These are phyloP conservation scores for Podarcis siculus DNA, from an alignment of 2,797 vertebrate genomes.

Conservation along the genomic window DNA sequence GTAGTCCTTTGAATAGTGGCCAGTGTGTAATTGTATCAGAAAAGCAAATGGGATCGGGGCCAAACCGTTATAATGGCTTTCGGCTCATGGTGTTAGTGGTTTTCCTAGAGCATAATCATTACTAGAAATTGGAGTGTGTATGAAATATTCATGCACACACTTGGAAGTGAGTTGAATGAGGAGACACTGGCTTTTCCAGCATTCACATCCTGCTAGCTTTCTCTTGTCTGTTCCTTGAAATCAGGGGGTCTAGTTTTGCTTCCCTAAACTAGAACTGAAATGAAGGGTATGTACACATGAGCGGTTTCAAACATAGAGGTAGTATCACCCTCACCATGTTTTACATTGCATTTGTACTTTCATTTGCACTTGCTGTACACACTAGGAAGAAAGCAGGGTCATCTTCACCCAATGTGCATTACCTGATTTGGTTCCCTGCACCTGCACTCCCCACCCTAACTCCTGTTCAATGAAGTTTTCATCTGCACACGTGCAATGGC, in stretches of 20 bases:
- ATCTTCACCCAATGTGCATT: no score
- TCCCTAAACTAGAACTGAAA: neutral
- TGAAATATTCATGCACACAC: neutral
- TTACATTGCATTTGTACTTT: no score
- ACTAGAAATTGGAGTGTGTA: slow-evolving; percentile 14
- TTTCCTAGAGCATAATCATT: neutral
- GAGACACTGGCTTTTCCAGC: neutral
- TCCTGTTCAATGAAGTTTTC: no score
- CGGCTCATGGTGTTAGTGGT: neutral
- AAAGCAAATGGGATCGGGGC: neutral
- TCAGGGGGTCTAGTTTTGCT: neutral
- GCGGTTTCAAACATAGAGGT: no score
- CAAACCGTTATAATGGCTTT: neutral
- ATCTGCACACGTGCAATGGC: no score
- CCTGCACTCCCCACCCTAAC: no score
- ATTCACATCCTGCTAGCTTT: neutral
- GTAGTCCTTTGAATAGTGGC: neutral
- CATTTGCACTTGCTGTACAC: no score
- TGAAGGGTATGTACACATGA: no score
- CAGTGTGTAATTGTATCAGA: neutral
- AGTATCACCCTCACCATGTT: no score
- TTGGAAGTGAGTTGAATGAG: neutral
- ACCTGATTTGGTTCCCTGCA: no score
- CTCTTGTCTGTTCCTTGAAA: neutral
- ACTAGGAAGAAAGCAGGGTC: no score